phyloP scores from a whole-genome alignment of 1,140 invertebrate species.

The Solen grandis region DNA sequence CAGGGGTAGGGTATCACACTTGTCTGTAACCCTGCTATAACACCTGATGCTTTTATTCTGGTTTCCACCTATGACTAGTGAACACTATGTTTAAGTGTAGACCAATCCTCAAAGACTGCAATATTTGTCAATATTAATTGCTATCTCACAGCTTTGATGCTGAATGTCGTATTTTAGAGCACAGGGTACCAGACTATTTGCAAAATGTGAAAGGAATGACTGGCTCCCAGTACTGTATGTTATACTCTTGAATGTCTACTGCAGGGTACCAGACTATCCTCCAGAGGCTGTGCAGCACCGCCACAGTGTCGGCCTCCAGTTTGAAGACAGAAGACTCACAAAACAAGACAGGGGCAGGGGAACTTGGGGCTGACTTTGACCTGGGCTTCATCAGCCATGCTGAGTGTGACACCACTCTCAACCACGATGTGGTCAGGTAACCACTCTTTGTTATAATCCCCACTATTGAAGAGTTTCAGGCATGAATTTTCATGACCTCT shows the following conservation, averaged over 20 bases:
- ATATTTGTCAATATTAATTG: too few relatives aligned
- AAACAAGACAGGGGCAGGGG: slow-evolving; percentile 47
- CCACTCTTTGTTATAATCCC: slow-evolving; percentile 46
- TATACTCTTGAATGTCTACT: too few relatives aligned
- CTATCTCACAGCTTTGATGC: too few relatives aligned
- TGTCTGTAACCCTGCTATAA: neutral
- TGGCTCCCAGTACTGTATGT: too few relatives aligned
- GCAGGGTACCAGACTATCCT: slow-evolving; percentile 79
- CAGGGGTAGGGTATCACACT: neutral
- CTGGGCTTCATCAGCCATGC: slow-evolving; percentile 75
- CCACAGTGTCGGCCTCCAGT: slow-evolving; percentile 67
- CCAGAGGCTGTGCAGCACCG: slow-evolving; percentile 73
- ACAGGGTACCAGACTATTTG: too few relatives aligned
- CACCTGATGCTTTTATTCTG: neutral
- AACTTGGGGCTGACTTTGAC: slow-evolving; percentile 71
- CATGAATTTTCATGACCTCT: too few relatives aligned
- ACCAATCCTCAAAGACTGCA: too few relatives aligned
- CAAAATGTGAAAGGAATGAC: too few relatives aligned
- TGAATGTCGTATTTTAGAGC: too few relatives aligned
- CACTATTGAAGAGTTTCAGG: neutral
- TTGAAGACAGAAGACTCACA: slow-evolving; percentile 20
- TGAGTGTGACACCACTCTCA: slow-evolving; percentile 69
- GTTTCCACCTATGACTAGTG: neutral
- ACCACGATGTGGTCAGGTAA: slow-evolving; percentile 73
- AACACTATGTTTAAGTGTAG: too few relatives aligned